A percentile compares a stretch with the other conserved stretches of the same genome.
Conservation (phyloP, 2,888 invertebrate species). For the Napeogenes inachia region DNA sequence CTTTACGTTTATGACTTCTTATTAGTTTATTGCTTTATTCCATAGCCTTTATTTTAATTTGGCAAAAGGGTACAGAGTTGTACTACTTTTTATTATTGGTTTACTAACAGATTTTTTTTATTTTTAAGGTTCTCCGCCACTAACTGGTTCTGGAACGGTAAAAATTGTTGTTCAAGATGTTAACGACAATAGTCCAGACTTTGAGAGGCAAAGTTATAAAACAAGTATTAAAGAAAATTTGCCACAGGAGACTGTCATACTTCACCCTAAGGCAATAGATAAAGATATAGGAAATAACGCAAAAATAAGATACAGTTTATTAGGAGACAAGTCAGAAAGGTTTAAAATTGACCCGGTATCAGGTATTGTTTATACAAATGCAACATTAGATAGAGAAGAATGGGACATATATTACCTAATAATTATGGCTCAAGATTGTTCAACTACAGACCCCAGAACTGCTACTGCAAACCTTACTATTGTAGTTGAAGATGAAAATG, state of each 20-base stretch:
- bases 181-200: conserved; percentile 95
- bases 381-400: conserved; percentile 87
- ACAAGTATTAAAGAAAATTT: conserved; percentile 90
- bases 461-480: conserved; percentile 91
- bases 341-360: conserved; percentile 88
- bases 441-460: conserved; percentile 89
- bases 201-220: conserved; percentile 87
- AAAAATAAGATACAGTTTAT: conserved; percentile 89
- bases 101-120: not conserved
- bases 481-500: conserved; percentile 87
- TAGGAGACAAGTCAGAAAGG: conserved; percentile 88
- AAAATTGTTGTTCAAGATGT: conserved; percentile 94
- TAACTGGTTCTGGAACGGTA: conserved; percentile 95
- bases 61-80: not conserved
- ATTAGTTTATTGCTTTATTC: not conserved
- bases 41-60: no score
- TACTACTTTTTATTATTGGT: not conserved
- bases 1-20: not conserved
- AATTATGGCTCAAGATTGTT: conserved; percentile 92
- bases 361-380: conserved; percentile 86
- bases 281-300: conserved; percentile 91
- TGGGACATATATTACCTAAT: conserved; percentile 86
- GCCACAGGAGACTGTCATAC: conserved; percentile 85
- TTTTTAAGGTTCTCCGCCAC: conserved; percentile 89
- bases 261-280: conserved; percentile 87